Base-by-base conservation (phyloP, 2,113 vertebrate genomes). In the Ploceus nigricollis region DNA sequence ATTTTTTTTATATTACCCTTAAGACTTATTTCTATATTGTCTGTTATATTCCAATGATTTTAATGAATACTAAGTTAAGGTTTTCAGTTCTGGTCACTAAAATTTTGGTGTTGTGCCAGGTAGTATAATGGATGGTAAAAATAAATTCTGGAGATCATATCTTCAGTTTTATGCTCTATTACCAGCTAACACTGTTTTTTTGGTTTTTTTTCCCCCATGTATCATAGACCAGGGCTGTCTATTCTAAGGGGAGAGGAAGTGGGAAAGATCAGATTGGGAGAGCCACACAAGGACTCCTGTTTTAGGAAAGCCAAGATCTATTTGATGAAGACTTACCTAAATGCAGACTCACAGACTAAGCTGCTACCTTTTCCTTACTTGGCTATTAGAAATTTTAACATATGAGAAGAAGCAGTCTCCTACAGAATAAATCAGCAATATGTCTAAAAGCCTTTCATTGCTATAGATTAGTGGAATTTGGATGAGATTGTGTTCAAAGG, bases 131-230 rank as follows among this genome's bases (percentile, higher is more conserved):
- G 44, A 88, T 9, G 24, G 2, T n/a, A 76, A 58, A 80, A 87
- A 54, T 12, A 66, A 15, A 63, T 79, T 61, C 56, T 75, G 37
- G 27, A 61, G 20, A 31, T 21, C 2, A 2, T 70, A n/a, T 39
- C 23, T 72, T 54, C n/a, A 24, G 21, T 64, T 86, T 72, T 80
- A 21, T 69, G 10, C 40, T 81, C 65, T 16, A 22, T 57, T 85
- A 66, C 7, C 19, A 45, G 17, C 4, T 57, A 28, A 14, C 11
- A 31, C 4, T 33, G 21, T 17, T 24, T n/a, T 51, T 17, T 30
- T n/a, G n/a, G n/a, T n/a, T 14, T 47, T 24, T 40, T 21, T 45
- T 2, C 3, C 6, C 6, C 13, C 2, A 11, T 2, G 0, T 37
- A 23, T 50, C 17, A 11, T 37, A 54, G 19, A 50, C 13, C 9